phyloP scores from a whole-genome alignment of 2,113 vertebrate genomes.

The Acrocephalus arundinaceus region DNA sequence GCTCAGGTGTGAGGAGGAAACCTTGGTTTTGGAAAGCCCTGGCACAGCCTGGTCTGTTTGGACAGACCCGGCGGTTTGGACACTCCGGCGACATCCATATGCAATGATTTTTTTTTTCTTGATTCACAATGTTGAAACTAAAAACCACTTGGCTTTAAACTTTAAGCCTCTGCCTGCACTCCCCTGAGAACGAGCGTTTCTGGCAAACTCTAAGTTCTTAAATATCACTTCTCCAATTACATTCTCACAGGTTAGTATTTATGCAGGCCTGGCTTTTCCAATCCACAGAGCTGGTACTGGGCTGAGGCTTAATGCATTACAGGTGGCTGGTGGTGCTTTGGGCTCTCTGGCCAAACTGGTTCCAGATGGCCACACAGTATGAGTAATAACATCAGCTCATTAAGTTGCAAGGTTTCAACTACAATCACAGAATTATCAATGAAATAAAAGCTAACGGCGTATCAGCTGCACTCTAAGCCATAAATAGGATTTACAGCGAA shows the following conservation, averaged over 20 bases:
- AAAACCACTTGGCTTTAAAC: constrained; percentile 73
- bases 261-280: constrained; percentile 72
- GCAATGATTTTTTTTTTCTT: constrained; percentile 54
- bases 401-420: constrained; percentile 72
- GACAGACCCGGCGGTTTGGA: constrained; percentile 1
- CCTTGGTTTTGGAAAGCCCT: constrained; percentile 5
- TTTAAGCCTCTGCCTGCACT: constrained; percentile 72
- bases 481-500: constrained; percentile 70
- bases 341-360: constrained; percentile 76
- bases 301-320: constrained; percentile 79
- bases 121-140: constrained; percentile 71
- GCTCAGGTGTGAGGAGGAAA: constrained; percentile 26
- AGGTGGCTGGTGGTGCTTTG: constrained; percentile 76
- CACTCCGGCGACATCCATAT: constrained; percentile 53
- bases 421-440: constrained; percentile 72
- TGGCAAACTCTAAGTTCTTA: constrained; percentile 75
- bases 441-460: constrained; percentile 69
- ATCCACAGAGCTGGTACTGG: constrained; percentile 68
- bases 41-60: constrained; percentile 25
- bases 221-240: constrained; percentile 83
- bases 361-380: constrained; percentile 83
- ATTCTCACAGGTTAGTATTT: constrained; percentile 78
- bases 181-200: constrained; percentile 72
- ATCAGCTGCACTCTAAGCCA: constrained; percentile 65
- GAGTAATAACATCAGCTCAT: constrained; percentile 76